Evolutionary conservation across 1,140 invertebrate genomes (phyloP).

Genomic region (Sarcophaga bullata): DNA sequence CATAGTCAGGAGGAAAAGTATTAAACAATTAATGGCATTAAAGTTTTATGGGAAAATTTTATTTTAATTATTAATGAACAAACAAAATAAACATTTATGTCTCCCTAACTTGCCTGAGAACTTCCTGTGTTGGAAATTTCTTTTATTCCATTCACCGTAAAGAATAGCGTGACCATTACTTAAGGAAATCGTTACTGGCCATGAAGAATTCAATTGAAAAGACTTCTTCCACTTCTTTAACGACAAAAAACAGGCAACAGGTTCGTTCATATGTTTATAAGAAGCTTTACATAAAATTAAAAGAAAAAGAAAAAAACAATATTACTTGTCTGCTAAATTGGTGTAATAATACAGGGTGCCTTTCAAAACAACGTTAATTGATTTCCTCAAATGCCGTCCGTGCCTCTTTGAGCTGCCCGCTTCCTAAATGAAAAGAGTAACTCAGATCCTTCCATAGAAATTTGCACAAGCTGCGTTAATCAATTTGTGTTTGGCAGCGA

Average conservation of each 20-base stretch:
- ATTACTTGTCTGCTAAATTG: neutral
- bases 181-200: constrained; percentile 32
- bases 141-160: neutral
- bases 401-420: neutral
- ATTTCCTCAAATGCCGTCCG: too few relatives aligned
- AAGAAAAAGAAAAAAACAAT: too few relatives aligned
- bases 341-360: neutral
- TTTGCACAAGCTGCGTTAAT: too few relatives aligned
- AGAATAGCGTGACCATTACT: constrained; percentile 32
- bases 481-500: too few relatives aligned
- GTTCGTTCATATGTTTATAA: neutral
- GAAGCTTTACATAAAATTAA: too few relatives aligned
- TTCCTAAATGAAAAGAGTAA: neutral
- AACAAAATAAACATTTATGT: neutral
- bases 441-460: too few relatives aligned
- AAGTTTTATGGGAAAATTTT: constrained; percentile 1
- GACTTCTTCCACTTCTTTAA: neutral
- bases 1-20: too few relatives aligned
- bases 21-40: too few relatives aligned
- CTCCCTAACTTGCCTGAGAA: constrained; percentile 13
- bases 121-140: constrained; percentile 30
- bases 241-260: neutral
- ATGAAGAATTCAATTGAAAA: constrained; percentile 15
- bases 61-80: neutral
- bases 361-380: neutral